Conservation (phyloP, 2,888 invertebrate species). For the Glyphotaelius pellucidus region DNA sequence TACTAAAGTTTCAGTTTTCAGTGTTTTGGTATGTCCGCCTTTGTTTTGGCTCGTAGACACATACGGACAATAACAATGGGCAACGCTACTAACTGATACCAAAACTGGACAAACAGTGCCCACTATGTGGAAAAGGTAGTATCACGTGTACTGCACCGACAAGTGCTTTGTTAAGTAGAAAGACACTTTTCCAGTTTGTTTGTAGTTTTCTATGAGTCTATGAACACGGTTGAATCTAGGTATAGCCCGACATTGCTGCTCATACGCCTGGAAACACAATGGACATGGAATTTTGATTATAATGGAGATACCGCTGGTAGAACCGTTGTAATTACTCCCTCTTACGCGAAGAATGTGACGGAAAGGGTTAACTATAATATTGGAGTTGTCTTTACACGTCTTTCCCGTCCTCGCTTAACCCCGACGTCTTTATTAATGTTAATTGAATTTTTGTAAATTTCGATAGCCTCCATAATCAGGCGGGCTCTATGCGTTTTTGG, state of each 20-base stretch:
- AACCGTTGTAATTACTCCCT: neutral
- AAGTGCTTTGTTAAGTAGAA: neutral
- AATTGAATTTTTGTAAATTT: too few relatives aligned
- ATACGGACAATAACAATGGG: neutral
- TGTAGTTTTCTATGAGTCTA: neutral
- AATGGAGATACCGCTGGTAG: neutral
- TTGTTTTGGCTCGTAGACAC: neutral
- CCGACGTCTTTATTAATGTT: too few relatives aligned
- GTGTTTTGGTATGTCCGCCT: neutral
- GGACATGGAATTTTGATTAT: neutral
- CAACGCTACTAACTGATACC: conserved; percentile 4
- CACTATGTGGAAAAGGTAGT: neutral
- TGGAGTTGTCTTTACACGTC: too few relatives aligned
- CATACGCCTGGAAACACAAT: neutral
- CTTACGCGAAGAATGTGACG: neutral
- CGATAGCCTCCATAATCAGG: too few relatives aligned
- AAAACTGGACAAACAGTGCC: neutral
- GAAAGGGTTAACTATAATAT: too few relatives aligned
- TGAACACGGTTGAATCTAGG: neutral
- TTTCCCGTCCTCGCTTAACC: too few relatives aligned
- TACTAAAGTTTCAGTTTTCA: neutral
- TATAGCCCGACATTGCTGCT: neutral
- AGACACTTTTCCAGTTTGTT: neutral
- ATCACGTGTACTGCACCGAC: neutral
- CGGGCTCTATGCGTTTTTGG: too few relatives aligned